Evolutionary conservation across 2,888 invertebrate species (phyloP), one percentile per base, ranked within the genome.

Genomic region (Diaperis boleti): DNA sequence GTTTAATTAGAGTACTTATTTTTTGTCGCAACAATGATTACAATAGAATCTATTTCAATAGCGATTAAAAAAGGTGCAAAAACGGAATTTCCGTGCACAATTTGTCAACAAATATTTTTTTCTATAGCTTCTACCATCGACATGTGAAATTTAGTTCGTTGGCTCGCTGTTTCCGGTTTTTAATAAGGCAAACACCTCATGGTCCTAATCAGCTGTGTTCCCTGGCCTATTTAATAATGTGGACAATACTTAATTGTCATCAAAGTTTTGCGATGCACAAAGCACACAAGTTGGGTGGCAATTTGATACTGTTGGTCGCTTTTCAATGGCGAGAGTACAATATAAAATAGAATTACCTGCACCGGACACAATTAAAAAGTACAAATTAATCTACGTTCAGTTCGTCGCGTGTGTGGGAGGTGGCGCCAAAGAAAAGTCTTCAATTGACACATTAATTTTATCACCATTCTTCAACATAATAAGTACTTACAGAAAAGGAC

Each of bases 281-380:
- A 55, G 67, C 62, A 44, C 44, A 57, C 54, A 59, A 62, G 66
- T 66, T 68, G 56, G 63, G 54, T 62, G 44, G 69, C 69, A 74
- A 74, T 74, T 74, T 70, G 72, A 74, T 72, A 73, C 71, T 68
- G 72, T 72, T 72, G 73, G 72, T 44, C 73, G 73, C 69, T 67
- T 72, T 69, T 74, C 68, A 70, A 72, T 72, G 69, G 13, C 37
- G 26, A 52, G 13, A 14, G 67, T 68, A 73, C 70, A 72, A 72
- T 72, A 72, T 70, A 57, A 44, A 45, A 37, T 57, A 22, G 45
- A 35, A 57, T 57, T 57, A 57, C 57, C 57, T 57, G 45, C 57
- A 59, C 59, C 59, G 59, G 59, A 59, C 59, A 59, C 49, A 49
- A 59, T 59, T 59, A 59, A 59, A 59, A 59, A 59, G 47, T 59